Evolutionary conservation across 2,888 invertebrate genomes (phyloP), one percentile per base, ranked within the genome.

Genomic region (Rapana venosa): DNA sequence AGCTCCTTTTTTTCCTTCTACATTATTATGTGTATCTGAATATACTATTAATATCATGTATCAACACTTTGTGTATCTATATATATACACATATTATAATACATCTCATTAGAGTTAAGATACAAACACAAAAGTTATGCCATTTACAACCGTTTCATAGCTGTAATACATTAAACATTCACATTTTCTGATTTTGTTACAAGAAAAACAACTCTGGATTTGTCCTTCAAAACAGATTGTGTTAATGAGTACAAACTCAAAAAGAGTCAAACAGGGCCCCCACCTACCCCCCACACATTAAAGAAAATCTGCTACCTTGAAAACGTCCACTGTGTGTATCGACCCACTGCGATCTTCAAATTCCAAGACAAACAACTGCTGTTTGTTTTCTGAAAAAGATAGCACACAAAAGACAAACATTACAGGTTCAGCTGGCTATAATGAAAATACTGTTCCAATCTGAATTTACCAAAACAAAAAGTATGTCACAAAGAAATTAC

Each of bases 301-400:
- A 26, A 85, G n/a, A 86, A 47, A 47, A 47, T 47, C 47, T 77
- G 22, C 35, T 90, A 94, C 95, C 92, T 92, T 92, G 87, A 92
- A 93, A 26, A 95, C 92, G 90, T 92, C 91, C 30, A 93, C 91
- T 66, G 92, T 92, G 87, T 93, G 92, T 22, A 94, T 88, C 88
- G 94, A 92, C 13, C 94, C 94, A 92, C 93, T 93, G 88, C 93
- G 93, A 90, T 95, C 94, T 91, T 94, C 94, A 94, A 94, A 95
- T 87, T 95, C 94, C 90, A 95, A 90, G n/a, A 90, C 86, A 90
- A 94, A 95, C 85, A 94, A 70, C 20, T 90, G 88, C 56, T 91
- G 85, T 26, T 77, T 81, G 74, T 84, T 77, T 35, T 91, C 91
- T 91, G 90, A 15, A 87, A 86, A 61, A 32, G 6, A 84, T 47